Evolutionary conservation across 2,113 vertebrate species (phyloP), one percentile per base, ranked within the genome.

Genomic region (Pyxicephalus adspersus): DNA sequence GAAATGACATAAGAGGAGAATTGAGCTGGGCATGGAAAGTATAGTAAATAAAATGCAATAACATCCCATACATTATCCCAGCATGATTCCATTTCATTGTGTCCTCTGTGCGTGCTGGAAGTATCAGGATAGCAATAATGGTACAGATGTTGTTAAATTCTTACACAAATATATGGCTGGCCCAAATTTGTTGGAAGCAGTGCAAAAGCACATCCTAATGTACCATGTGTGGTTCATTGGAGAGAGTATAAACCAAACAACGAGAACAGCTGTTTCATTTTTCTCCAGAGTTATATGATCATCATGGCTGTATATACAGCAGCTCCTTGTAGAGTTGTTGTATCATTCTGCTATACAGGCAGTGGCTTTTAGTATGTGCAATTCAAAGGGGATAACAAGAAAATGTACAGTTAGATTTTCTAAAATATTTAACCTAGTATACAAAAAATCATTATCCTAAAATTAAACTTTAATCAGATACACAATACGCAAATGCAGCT

Each of bases 1-100:
- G 17, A 73, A 73, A 73, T 73, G 52, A 73, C 70, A 73, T 73
- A 73, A 54, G 28, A 73, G 57, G 70, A 73, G 57, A 73, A 73
- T 73, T 31, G 70, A 73, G 20, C 52, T 34, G 70, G 20, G 52
- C 34, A 26, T 29, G 16, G 28, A 58, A 73, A 58, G 52, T 23
- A 8, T 38, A 50, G 29, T 61, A 76, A 76, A 76, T 76, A 63
- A 61, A 61, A 38, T 50, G 73, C 58, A 61, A 76, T 63, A 76
- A 76, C 22, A 26, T 45, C 60, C 55, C 31, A 76, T 63, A 76
- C 58, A 76, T 76, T 61, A 61, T 60, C 55, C 63, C 73, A 76
- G 73, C 34, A 76, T 63, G 73, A 76, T 22, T 63, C 58, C 57
- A 50, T 76, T 63, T 63, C 26, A 61, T 26, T 22, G 55, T 63